Base-by-base conservation (phyloP, 2,888 invertebrate genomes). In the Syritta pipiens region DNA sequence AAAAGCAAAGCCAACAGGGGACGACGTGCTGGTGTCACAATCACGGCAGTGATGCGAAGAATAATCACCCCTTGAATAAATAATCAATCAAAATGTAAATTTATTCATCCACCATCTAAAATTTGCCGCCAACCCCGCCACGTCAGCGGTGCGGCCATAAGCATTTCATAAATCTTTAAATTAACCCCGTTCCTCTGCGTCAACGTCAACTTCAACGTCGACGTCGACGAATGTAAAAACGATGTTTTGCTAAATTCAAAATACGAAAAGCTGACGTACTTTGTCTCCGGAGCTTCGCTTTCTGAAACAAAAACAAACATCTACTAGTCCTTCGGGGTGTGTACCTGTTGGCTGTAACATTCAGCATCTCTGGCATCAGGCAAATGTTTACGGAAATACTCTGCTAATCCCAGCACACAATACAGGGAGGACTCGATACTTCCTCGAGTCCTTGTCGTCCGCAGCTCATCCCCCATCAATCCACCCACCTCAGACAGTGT, bases 31-130 rank as follows among this genome's bases (percentile, higher is more conserved):
- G 68, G 79, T 79, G 79, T 79, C 79, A 79, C 67, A 79, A 79
- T 79, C 79, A 79, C 51, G 67, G 79, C 67, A 74, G 44, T 74
- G 62, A 74, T 68, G 79, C 79, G 67, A 74, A 68, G 74, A 79
- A 79, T 79, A 79, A 79, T 79, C 79, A 79, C 74, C 74, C 74
- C 79, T 68, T 79, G 79, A 74, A 77, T 82, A 83, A 82, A 82
- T 82, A 82, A 83, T 83, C 82, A 84, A 83, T 83, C 83, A 84
- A 83, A 83, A 83, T 84, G 83, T 59, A 83, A 84, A 83, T 84
- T 83, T 75, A 79, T 79, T 74, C 76, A 62, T 69, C 68, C 57
- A 37, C 32, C 67, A 53, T 60, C 28, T 37, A 51, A 6, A 44
- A 60, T 46, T 30, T 12, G 42, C 9, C 17, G n/a, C 46, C 28